Evolutionary conservation across 2,888 invertebrate genomes (phyloP), one percentile per base, ranked within the genome.

Genomic region (Diachrysia chrysitis): DNA sequence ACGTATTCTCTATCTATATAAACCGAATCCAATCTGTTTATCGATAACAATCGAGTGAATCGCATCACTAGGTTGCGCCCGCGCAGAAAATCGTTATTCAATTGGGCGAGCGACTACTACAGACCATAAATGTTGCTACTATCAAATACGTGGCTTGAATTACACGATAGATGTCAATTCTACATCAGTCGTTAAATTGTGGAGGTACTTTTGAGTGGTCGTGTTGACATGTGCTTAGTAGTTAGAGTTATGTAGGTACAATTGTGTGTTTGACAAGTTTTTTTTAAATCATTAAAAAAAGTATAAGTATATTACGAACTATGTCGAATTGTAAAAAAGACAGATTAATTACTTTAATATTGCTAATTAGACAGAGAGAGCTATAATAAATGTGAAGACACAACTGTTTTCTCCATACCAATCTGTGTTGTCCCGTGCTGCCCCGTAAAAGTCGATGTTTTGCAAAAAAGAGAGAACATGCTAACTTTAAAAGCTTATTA

Each of bases 61-160:
- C 71, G 66, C 89, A 85, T 78, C 90, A 87, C 90, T 90, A 86
- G 57, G 70, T 48, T 78, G 82, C 82, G 84, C 79, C 71, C 74
- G 82, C 82, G 85, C 83, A 87, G 84, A 86, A 88, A 91, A 87
- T 91, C 88, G 88, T 91, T 90, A 92, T 92, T 91, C 92, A 92
- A 92, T 91, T 91, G 89, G 82, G 83, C 85, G 81, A 77, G 78
- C 83, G 74, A 72, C 79, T 81, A 83, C 84, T 81, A 83, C 80
- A 83, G 78, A 74, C 89, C 85, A 87, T 89, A 90, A 90, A 87
- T 85, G 88, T 87, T 76, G 87, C 84, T 85, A 85, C 87, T 87
- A 84, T 87, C 80, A 69, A 69, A 72, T 84, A 90, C 91, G 92
- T 92, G 91, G 73, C 63, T 70, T 66, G 90, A 90, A 89, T 77